Evolutionary conservation across 2,797 vertebrate genomes (phyloP), one percentile per base, ranked within the genome.

Genomic region (Darevskia nairensis): DNA sequence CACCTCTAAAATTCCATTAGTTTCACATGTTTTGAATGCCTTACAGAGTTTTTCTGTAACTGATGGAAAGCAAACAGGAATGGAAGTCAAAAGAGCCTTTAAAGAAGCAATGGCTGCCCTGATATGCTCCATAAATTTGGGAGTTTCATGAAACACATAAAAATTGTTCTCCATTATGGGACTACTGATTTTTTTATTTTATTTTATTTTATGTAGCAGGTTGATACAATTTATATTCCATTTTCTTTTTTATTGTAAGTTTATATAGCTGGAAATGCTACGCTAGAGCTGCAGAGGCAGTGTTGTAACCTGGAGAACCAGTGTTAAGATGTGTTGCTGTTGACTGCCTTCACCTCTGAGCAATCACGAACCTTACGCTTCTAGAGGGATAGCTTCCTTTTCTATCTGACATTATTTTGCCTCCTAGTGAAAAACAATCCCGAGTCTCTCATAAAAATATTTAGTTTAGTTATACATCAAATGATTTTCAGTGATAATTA

Each of bases 281-380:
- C 61, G 27, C 39, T 50, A 8, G 17, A 80, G 75, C 15, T 84
- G 3, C 4, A 71, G 79, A 32, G 61, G 68, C 44, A 80, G 74
- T 6, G 61, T 71, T 88, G n/a, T 80, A 46, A 19, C 35, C 66
- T 88, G 91, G 86, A 1, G 2, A 35, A 69, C 3, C 21, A 55
- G 4, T 66, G 79, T 87, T 86, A 88, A 89, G 72, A 90, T 90
- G 84, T 84, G 87, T 82, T 77, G 46, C 3, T 77, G 44, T 39
- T 46, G 85, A 84, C 50, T 91, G 77, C 74, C 41, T 91, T 93
- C 41, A 39, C 19, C 79, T 64, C 41, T 17, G 86, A 82, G 29
- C 91, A 75, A 89, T 87, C 86, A 87, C 35, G 64, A 87, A 87
- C 77, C 86, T 90, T 69, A 11, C 29, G 9, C 68, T 71, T 71